Evolutionary conservation across 1,140 invertebrate species (phyloP).

Genomic region (Aplysia californica): DNA sequence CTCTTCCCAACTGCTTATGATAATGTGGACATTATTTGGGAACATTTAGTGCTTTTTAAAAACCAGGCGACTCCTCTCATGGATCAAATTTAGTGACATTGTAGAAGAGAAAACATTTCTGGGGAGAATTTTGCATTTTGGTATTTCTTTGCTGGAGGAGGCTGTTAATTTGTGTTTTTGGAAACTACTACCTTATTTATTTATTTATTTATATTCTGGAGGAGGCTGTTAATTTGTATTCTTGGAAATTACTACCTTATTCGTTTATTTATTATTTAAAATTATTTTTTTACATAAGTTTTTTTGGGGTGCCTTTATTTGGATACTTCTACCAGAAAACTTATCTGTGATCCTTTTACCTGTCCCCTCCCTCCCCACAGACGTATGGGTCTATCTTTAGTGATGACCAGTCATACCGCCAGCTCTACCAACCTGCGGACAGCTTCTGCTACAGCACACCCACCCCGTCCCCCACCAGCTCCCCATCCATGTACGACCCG

Average conservation of each 20-base stretch:
- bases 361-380: no score
- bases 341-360: no score
- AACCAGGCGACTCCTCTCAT: no score
- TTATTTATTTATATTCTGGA: neutral
- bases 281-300: neutral
- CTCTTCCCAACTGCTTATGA: no score
- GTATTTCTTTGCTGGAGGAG: neutral
- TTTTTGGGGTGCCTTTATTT: neutral
- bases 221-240: neutral
- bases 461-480: conserved; percentile 1
- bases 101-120: no score
- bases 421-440: conserved; percentile 58
- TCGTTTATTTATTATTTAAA: neutral
- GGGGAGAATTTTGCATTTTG: neutral
- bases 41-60: no score
- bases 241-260: neutral
- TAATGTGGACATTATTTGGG: no score
- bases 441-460: conserved; percentile 40
- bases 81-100: no score
- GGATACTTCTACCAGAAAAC: no score
- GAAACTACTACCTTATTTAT: neutral
- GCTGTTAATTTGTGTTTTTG: neutral
- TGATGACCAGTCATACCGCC: conserved; percentile 57
- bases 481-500: conserved; percentile 22
- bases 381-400: conserved; percentile 52